Conservation (phyloP, 2,113 vertebrate species). For the Myotis brandtii region DNA sequence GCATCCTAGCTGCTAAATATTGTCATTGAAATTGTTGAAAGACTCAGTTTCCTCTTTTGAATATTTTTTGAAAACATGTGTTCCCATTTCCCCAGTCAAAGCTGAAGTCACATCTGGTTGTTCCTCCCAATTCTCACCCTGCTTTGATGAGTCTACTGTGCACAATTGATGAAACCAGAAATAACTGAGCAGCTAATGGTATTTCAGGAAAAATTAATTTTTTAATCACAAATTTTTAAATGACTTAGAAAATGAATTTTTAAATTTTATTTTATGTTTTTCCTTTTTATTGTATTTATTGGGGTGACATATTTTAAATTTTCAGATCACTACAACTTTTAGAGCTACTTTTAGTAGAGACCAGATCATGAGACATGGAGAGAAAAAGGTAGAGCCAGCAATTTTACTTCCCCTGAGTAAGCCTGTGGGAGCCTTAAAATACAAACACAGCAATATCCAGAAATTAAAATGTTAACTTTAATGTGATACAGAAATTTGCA, state of each 20-base stretch:
- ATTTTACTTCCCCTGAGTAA: not conserved
- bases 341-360: not conserved
- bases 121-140: not conserved
- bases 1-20: constrained; percentile 38
- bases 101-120: not conserved
- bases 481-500: not conserved
- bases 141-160: not conserved
- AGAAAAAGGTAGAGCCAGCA: not conserved
- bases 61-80: constrained; percentile 58
- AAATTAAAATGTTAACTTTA: not conserved
- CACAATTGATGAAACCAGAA: constrained; percentile 2
- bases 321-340: not conserved
- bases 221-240: constrained; percentile 16
- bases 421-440: not conserved
- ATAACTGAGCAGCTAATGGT: constrained; percentile 24
- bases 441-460: not conserved
- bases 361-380: not conserved
- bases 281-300: not conserved
- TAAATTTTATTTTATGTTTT: not conserved
- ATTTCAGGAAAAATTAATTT: not conserved
- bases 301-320: not conserved
- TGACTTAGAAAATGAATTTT: not conserved
- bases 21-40: constrained; percentile 44
- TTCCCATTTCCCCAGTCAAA: not conserved
- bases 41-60: constrained; percentile 24